Evolutionary conservation across 1,140 invertebrate genomes (phyloP).

Genomic region (Odontomachus brunneus): DNA sequence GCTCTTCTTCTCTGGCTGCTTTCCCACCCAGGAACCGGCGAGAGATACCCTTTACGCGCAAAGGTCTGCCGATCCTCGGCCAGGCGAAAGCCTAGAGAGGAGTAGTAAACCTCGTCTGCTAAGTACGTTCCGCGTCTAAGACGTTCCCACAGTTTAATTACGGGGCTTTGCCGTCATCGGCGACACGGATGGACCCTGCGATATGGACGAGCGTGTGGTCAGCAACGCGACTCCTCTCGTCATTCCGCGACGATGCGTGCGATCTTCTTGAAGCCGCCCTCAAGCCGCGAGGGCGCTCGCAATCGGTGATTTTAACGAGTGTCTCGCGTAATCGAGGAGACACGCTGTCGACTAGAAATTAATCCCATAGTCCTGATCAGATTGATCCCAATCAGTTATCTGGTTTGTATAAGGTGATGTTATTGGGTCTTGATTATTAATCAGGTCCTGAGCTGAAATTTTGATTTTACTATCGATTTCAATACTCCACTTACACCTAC

Average conservation of each 20-base stretch:
- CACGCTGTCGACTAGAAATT: too few relatives aligned
- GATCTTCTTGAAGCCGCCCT: not conserved
- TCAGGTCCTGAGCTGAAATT: too few relatives aligned
- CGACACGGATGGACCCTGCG: slow-evolving; percentile 55
- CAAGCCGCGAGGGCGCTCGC: not conserved
- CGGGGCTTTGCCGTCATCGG: slow-evolving; percentile 75
- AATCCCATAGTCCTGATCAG: too few relatives aligned
- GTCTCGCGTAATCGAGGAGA: not conserved
- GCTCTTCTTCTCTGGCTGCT: slow-evolving; percentile 50
- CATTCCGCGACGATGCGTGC: not conserved
- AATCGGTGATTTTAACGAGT: slow-evolving; percentile 1
- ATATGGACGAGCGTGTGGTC: slow-evolving; percentile 47
- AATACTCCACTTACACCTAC: too few relatives aligned
- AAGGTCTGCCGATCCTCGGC: slow-evolving; percentile 35
- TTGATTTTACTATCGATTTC: too few relatives aligned
- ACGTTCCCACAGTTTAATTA: slow-evolving; percentile 81
- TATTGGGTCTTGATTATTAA: too few relatives aligned
- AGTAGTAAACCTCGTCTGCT: slow-evolving; percentile 69
- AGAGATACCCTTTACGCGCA: slow-evolving; percentile 55
- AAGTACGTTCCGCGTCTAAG: slow-evolving; percentile 81
- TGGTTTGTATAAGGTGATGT: too few relatives aligned
- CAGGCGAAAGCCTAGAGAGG: slow-evolving; percentile 20
- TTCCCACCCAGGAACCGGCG: slow-evolving; percentile 55
- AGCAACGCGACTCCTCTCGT: slow-evolving; percentile 1
- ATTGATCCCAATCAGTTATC: too few relatives aligned